Conservation (phyloP, 2,113 vertebrate genomes). For the Atractosteus spatula region DNA sequence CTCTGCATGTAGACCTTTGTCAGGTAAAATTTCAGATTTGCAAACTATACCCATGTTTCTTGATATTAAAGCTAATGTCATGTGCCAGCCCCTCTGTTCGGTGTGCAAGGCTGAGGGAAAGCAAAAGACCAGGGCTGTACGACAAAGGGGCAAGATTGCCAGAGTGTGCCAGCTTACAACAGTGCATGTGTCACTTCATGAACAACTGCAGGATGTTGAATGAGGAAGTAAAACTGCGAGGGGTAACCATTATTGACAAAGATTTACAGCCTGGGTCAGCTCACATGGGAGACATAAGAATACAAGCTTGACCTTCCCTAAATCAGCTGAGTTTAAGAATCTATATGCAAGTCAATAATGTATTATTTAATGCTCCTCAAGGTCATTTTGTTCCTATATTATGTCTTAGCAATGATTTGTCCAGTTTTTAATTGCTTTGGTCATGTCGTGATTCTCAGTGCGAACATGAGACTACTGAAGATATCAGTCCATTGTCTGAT, state of each 20-base stretch:
- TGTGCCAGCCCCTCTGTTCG: too few relatives aligned
- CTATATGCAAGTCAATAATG: constrained; percentile 44
- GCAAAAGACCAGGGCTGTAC: too few relatives aligned
- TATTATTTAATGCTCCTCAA: constrained; percentile 32
- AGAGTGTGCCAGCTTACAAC: too few relatives aligned
- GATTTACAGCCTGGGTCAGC: constrained; percentile 34
- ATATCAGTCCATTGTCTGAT: too few relatives aligned
- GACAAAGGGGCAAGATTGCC: too few relatives aligned
- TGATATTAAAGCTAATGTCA: too few relatives aligned
- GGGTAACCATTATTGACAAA: constrained; percentile 46
- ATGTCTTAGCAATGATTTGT: neutral
- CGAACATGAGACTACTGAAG: too few relatives aligned
- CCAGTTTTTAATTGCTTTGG: neutral
- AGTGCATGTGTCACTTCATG: neutral
- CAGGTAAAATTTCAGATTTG: too few relatives aligned
- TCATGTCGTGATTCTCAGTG: neutral
- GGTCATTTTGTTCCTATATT: constrained; percentile 21
- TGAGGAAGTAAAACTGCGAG: constrained; percentile 30
- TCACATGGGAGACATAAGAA: constrained; percentile 35
- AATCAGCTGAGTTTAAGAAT: constrained; percentile 21
- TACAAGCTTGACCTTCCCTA: constrained; percentile 15
- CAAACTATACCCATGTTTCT: too few relatives aligned
- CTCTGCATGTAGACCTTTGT: too few relatives aligned
- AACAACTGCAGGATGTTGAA: neutral
- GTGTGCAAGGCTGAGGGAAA: too few relatives aligned